phyloP scores from a whole-genome alignment of 2,797 vertebrate species.

The Babyrousa celebensis region DNA sequence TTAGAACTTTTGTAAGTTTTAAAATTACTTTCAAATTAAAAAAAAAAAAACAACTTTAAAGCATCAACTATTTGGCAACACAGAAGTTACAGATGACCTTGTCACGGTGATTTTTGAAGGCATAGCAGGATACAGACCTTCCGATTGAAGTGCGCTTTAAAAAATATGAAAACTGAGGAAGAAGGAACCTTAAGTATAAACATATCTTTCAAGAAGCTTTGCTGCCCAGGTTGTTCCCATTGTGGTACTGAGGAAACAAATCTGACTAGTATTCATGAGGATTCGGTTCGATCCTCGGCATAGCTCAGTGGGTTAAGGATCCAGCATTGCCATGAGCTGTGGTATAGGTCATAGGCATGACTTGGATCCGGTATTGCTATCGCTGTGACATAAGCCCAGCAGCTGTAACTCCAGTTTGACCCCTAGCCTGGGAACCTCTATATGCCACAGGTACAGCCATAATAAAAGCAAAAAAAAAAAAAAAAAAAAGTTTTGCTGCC shows the following conservation, averaged over 20 bases:
- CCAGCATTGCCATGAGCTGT: no score
- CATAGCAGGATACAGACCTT: neutral
- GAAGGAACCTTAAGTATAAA: neutral
- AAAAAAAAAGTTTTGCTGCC: neutral
- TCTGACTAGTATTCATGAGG: no score
- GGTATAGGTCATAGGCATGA: no score
- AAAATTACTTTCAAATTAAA: conserved; percentile 10
- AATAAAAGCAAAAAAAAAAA: no score
- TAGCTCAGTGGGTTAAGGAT: no score
- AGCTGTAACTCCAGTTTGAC: no score
- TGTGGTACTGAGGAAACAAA: no score
- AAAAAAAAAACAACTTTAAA: neutral
- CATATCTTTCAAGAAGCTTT: neutral
- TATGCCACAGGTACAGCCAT: no score
- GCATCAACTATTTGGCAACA: neutral
- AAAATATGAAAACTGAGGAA: neutral
- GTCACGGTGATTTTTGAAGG: neutral
- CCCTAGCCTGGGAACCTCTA: no score
- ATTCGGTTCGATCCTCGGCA: no score
- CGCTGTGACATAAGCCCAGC: no score
- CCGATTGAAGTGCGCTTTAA: neutral
- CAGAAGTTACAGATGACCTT: neutral
- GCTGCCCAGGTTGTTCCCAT: neutral
- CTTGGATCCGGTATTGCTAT: no score
- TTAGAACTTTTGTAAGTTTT: neutral